These are phyloP conservation scores for Pelecanoides urinatrix DNA, from an alignment of 2,113 vertebrate genomes.

Conservation along the genomic window DNA sequence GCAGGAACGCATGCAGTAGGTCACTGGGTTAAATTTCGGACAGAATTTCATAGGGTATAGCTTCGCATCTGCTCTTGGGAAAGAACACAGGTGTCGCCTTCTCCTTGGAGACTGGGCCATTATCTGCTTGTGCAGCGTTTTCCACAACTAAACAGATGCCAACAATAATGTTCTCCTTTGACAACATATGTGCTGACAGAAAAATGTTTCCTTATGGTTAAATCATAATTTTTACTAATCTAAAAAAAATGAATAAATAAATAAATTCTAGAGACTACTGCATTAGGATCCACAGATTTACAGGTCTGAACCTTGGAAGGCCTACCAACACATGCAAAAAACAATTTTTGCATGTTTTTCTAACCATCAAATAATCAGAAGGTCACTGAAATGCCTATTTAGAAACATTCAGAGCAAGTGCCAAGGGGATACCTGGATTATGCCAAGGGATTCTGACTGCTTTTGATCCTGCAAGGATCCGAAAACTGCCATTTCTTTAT, in stretches of 20 bases:
- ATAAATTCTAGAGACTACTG: neutral
- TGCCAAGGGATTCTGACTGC: neutral
- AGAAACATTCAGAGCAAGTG: neutral
- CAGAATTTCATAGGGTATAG: neutral
- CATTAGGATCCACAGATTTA: neutral
- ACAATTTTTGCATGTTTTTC: neutral
- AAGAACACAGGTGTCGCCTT: neutral
- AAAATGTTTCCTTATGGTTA: neutral
- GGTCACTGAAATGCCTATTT: neutral
- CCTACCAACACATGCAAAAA: neutral
- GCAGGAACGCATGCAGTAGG: neutral
- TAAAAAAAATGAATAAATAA: neutral
- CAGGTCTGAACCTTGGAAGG: neutral
- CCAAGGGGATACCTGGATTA: neutral
- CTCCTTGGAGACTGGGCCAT: neutral
- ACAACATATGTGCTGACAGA: neutral
- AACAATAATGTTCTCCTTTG: neutral
- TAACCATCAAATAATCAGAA: neutral
- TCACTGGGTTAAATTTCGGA: slow-evolving; percentile 36
- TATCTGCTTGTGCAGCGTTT: neutral
- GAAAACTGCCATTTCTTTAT: neutral
- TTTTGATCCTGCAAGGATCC: neutral
- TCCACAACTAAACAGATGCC: neutral
- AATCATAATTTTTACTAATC: neutral
- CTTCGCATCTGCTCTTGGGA: neutral